Percentiles rank a stretch among this genome's conserved stretches.
Evolutionary conservation across 2,888 invertebrate genomes (phyloP).

Genomic region (Coelinius sp.): DNA sequence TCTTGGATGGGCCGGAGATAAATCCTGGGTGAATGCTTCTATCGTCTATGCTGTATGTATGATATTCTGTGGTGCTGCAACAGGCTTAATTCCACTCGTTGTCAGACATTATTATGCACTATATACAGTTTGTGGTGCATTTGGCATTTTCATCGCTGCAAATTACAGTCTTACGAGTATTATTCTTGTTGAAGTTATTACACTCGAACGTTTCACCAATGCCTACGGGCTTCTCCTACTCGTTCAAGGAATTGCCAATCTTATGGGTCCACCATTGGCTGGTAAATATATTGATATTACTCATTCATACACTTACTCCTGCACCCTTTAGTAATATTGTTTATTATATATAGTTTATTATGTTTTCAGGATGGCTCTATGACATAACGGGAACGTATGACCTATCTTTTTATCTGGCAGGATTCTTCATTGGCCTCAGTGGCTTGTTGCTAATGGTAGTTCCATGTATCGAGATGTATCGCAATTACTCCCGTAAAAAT

Average conservation of each 20-base stretch:
- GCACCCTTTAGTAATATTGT: too few relatives aligned
- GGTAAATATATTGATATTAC: constrained; percentile 78
- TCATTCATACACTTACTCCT: neutral
- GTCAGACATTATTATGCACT: constrained; percentile 74
- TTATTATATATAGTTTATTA: too few relatives aligned
- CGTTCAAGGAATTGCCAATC: constrained; percentile 91
- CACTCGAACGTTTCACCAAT: constrained; percentile 91
- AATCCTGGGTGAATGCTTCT: constrained; percentile 82
- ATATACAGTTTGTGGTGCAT: constrained; percentile 80
- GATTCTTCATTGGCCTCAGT: constrained; percentile 83
- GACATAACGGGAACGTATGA: constrained; percentile 85
- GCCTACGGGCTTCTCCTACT: constrained; percentile 90
- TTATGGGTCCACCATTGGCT: constrained; percentile 90
- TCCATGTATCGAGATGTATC: constrained; percentile 65
- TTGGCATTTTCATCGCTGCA: constrained; percentile 91
- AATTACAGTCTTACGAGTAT: constrained; percentile 94
- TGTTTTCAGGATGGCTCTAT: constrained; percentile 81
- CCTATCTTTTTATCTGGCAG: constrained; percentile 85
- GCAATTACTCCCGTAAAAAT: constrained; percentile 52
- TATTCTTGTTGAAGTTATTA: constrained; percentile 90
- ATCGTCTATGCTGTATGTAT: constrained; percentile 88
- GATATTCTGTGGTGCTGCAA: constrained; percentile 79
- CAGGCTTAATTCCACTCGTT: constrained; percentile 78
- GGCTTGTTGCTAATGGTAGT: constrained; percentile 76
- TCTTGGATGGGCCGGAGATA: constrained; percentile 91